Percentiles rank a stretch among this genome's conserved stretches.
Evolutionary conservation across 2,113 vertebrate species (phyloP).

Genomic region (Bufo gargarizans): DNA sequence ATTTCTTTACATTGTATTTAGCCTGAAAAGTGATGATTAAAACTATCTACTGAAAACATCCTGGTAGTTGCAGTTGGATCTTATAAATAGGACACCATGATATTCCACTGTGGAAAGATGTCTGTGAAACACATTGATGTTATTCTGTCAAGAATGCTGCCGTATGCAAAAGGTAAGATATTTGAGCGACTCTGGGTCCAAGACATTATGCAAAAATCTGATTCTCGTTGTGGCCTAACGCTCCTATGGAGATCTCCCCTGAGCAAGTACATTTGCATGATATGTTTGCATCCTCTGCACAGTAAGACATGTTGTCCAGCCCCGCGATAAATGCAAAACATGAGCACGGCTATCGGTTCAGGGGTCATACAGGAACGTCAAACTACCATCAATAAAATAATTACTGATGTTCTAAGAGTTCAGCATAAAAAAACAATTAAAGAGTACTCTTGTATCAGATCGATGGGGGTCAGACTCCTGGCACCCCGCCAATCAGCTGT

Average conservation of each 20-base stretch:
- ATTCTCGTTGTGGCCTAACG: slow-evolving; percentile 24
- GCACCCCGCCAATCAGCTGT: no score
- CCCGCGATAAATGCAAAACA: slow-evolving; percentile 19
- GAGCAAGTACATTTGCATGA: slow-evolving; percentile 25
- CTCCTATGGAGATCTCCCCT: slow-evolving; percentile 16
- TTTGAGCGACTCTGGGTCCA: neutral
- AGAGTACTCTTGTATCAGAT: neutral
- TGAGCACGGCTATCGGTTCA: neutral
- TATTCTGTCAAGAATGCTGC: neutral
- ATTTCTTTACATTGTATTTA: neutral
- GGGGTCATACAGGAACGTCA: neutral
- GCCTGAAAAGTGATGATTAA: neutral
- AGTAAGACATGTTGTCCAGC: neutral
- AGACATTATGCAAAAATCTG: slow-evolving; percentile 31
- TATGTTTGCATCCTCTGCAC: slow-evolving; percentile 45
- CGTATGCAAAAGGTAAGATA: slow-evolving; percentile 23
- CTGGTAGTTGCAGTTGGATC: neutral
- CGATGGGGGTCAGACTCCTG: no score
- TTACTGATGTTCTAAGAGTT: neutral
- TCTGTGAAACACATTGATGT: neutral
- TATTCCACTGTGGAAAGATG: neutral
- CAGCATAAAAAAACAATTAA: neutral
- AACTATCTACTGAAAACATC: neutral
- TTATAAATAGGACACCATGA: neutral
- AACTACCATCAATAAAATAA: neutral